phyloP scores from a whole-genome alignment of 2,888 invertebrate genomes.

The Crematogaster levior region DNA sequence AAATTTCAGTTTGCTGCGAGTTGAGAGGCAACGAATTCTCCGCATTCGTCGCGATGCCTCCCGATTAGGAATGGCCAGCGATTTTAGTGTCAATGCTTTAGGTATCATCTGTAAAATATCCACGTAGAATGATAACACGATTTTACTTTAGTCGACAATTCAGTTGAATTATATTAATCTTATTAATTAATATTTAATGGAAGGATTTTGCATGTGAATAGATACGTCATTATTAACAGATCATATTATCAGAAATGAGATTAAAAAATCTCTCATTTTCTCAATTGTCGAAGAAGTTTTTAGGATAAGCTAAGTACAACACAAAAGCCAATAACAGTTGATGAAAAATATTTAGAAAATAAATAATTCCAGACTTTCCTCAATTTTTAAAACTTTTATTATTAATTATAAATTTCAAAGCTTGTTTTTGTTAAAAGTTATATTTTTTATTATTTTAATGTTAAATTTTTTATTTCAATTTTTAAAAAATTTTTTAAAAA shows the following conservation, averaged over 20 bases:
- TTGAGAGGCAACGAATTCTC: background rate
- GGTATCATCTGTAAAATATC: background rate
- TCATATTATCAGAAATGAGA: background rate
- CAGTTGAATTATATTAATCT: background rate
- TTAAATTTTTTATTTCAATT: background rate
- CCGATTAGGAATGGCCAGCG: background rate
- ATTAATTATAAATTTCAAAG: background rate
- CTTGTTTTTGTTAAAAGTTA: background rate
- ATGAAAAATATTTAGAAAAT: background rate
- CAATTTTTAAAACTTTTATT: background rate
- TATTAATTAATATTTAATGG: background rate
- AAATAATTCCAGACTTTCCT: background rate
- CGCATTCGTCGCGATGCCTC: constrained; percentile 4
- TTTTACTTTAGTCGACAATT: background rate
- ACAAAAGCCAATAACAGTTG: background rate
- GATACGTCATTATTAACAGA: background rate
- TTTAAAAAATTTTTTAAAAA: too few relatives aligned
- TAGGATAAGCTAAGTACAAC: background rate
- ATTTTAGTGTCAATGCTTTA: background rate
- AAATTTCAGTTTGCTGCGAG: constrained; percentile 26
- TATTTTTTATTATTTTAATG: background rate
- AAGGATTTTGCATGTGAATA: background rate
- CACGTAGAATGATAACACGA: background rate
- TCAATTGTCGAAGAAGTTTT: background rate
- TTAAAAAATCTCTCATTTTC: background rate